A percentile compares a stretch with the other conserved stretches of the same genome.
Conservation (phyloP, 2,797 vertebrate species). For the Poeciliopsis paucimaculata region DNA sequence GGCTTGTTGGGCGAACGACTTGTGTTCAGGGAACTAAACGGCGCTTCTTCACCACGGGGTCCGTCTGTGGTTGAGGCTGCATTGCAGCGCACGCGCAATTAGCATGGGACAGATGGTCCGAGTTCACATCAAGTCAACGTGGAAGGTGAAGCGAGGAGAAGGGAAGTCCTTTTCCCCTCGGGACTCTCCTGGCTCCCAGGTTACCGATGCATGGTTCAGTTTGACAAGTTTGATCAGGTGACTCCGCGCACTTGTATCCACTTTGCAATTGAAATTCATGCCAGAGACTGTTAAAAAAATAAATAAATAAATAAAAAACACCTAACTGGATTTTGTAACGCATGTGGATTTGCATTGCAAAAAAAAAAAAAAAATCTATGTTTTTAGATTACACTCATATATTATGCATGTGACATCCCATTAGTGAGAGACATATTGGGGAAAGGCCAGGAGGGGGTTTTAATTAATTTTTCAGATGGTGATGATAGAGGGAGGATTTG, state of each 20-base stretch:
- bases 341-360: slow-evolving; percentile 53
- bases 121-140: slow-evolving; percentile 71
- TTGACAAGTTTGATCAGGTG: slow-evolving; percentile 74
- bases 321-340: slow-evolving; percentile 48
- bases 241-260: slow-evolving; percentile 40
- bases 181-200: slow-evolving; percentile 30
- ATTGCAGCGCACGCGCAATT: slow-evolving; percentile 67
- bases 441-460: slow-evolving; percentile 29
- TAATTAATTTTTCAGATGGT: slow-evolving; percentile 72
- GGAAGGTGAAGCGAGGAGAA: slow-evolving; percentile 51
- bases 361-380: slow-evolving; percentile 42
- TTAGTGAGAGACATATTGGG: slow-evolving; percentile 59
- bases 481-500: slow-evolving; percentile 62
- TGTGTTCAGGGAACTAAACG: slow-evolving; percentile 38
- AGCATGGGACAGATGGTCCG: slow-evolving; percentile 70
- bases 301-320: slow-evolving; percentile 28
- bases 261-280: slow-evolving; percentile 67
- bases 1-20: slow-evolving; percentile 31
- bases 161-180: slow-evolving; percentile 55
- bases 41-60: slow-evolving; percentile 27
- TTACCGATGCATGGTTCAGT: slow-evolving; percentile 49
- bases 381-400: slow-evolving; percentile 63
- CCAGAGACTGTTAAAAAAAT: slow-evolving; percentile 49
- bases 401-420: slow-evolving; percentile 69
- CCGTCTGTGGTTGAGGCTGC: slow-evolving; percentile 41